Evolutionary conservation across 1,140 invertebrate species (phyloP).

Genomic region (Agrypnia vestita): DNA sequence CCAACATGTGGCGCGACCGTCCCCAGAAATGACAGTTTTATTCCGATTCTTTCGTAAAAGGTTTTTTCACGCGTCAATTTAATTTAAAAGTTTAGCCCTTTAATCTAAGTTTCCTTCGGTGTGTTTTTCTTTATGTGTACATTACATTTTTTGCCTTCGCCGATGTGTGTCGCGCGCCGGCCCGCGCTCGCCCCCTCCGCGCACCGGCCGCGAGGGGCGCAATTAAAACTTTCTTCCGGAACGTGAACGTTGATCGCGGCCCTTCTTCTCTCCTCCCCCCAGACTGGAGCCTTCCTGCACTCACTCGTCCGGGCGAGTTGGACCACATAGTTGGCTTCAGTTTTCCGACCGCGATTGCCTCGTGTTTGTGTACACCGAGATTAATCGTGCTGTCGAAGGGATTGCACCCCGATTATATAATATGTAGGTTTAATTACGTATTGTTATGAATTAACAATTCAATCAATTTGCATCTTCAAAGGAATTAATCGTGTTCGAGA

Average conservation of each 20-base stretch:
- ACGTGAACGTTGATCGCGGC: slow-evolving; percentile 54
- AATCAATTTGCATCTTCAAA: too few species aligned
- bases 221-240: slow-evolving; percentile 54
- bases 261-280: neutral
- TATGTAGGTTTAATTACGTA: too few species aligned
- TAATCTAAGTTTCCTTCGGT: too few species aligned
- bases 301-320: neutral
- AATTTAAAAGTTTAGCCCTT: too few species aligned
- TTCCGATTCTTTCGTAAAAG: neutral
- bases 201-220: slow-evolving; percentile 11
- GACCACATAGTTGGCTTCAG: slow-evolving; percentile 37
- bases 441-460: too few species aligned
- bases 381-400: slow-evolving; percentile 33
- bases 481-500: too few species aligned
- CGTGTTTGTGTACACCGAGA: slow-evolving; percentile 29
- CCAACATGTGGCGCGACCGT: too few species aligned
- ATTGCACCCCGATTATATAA: neutral
- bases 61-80: neutral
- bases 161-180: too few species aligned
- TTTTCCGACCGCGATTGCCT: slow-evolving; percentile 34
- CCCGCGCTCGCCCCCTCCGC: neutral
- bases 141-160: too few species aligned
- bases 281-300: neutral
- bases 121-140: too few species aligned
- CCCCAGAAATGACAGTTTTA: too few species aligned